phyloP scores from a whole-genome alignment of 2,113 vertebrate genomes.

The Charina bottae region DNA sequence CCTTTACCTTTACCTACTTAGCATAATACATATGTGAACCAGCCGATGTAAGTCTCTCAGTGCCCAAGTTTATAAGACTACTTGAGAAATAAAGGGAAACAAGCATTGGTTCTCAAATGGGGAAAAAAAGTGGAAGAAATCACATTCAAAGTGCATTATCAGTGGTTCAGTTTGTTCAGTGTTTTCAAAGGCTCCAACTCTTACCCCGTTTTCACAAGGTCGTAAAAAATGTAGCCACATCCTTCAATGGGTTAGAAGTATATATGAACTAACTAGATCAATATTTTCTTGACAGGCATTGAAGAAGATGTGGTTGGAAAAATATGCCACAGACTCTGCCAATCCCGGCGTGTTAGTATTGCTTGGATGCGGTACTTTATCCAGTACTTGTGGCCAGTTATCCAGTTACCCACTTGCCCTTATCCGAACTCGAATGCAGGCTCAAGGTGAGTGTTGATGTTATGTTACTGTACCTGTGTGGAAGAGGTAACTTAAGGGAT shows the following conservation, averaged over 20 bases:
- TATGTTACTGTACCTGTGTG: not conserved
- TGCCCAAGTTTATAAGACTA: not conserved
- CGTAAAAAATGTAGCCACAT: not conserved
- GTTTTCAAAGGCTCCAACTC: not conserved
- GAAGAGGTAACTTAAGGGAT: not conserved
- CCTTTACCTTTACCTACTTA: too few species aligned
- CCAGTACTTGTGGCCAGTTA: constrained; percentile 91
- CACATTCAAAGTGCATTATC: not conserved
- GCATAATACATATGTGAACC: not conserved
- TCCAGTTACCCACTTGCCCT: constrained; percentile 92
- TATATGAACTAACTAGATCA: constrained; percentile 11
- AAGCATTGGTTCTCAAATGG: not conserved
- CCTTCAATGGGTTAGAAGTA: not conserved
- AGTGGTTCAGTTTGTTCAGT: not conserved
- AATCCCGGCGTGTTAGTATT: constrained; percentile 90
- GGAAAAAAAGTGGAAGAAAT: not conserved
- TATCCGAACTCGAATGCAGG: constrained; percentile 93
- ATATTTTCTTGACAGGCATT: constrained; percentile 78
- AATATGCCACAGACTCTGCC: constrained; percentile 84
- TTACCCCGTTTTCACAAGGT: not conserved
- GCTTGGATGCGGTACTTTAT: constrained; percentile 86
- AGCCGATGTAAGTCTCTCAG: not conserved
- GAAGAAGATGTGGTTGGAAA: constrained; percentile 87
- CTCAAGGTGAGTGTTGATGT: constrained; percentile 80
- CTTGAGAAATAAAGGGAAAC: not conserved